Base-by-base conservation (phyloP, 2,888 invertebrate genomes). In the Campoplex nolae region DNA sequence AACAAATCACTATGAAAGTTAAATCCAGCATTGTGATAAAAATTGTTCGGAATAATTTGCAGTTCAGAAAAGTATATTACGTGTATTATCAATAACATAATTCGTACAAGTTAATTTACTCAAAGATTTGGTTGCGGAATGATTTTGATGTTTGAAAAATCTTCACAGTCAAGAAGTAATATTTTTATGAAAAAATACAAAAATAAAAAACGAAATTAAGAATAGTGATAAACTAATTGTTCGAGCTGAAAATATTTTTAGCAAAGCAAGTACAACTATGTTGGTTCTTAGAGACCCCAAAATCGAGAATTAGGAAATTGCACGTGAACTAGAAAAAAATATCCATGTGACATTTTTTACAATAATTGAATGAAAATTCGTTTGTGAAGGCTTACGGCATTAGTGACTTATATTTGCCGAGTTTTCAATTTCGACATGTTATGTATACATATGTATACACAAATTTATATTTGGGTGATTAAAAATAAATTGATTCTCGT, bases 351-450 rank as follows among this genome's bases (percentile, higher is more conserved):
- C n/a, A n/a, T 62, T 73, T 74, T 54, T 67, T 56, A 56, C 45
- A 75, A 56, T 82, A 42, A 68, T 67, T 18, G 23, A 23, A 48
- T 45, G 73, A 65, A 81, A 74, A 51, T 42, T 81, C 54, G 65
- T 42, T 81, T 32, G 54, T 42, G 42, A 81, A 81, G 54, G 54
- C 56, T 80, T 73, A 80, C 62, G 67, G 81, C 42, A 54, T 65
- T 74, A 68, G 75, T 35, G 80, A 73, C 73, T 82, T 28, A 71
- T 32, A 32, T 82, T 18, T 28, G 42, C 28, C 67, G 67, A 68
- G n/a, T 45, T 75, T 28, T 38, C 38, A 38, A 58, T 75, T 54
- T 74, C 67, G 18, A 32, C 32, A 45, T 45, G 11, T 45, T 45
- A 45, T 45, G 2, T 45, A 45, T 11, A 42, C 9, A 42, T 11